A percentile compares a stretch with the other conserved stretches of the same genome.
phyloP scores from a whole-genome alignment of 2,113 vertebrate species.

The Stigmatopora nigra region DNA sequence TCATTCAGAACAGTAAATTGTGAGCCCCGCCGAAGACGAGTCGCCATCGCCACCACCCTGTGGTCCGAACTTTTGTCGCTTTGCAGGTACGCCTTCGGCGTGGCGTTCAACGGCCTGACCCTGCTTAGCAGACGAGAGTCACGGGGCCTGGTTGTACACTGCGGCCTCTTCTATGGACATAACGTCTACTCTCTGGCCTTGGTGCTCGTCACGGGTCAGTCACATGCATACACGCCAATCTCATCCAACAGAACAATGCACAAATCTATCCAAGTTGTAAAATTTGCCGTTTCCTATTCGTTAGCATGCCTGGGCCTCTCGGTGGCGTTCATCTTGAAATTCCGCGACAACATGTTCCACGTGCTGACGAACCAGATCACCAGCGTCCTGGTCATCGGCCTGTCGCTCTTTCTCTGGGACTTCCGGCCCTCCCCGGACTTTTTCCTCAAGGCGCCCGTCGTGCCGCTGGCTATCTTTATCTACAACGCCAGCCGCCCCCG shows the following conservation, averaged over 20 bases:
- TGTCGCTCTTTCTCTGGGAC: constrained; percentile 86
- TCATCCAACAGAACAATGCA: no score
- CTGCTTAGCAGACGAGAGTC: constrained; percentile 72
- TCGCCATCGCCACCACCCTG: accelerated
- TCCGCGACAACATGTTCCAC: constrained; percentile 98
- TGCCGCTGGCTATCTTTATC: constrained; percentile 92
- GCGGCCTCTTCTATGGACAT: constrained; percentile 91
- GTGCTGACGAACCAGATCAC: constrained; percentile 91
- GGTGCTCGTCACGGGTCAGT: constrained; percentile 80
- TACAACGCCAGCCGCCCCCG: constrained; percentile 79
- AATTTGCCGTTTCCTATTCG: not conserved
- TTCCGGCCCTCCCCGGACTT: constrained; percentile 89
- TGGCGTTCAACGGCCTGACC: constrained; percentile 85
- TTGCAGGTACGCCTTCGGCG: constrained; percentile 74
- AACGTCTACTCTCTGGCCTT: constrained; percentile 82
- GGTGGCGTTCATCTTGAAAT: constrained; percentile 96
- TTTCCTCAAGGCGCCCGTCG: constrained; percentile 88
- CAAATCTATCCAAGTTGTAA: no score
- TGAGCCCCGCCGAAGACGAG: constrained; percentile 49
- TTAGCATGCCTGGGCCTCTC: constrained; percentile 84
- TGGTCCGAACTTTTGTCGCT: not conserved
- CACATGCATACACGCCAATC: not conserved
- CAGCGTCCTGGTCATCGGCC: constrained; percentile 83
- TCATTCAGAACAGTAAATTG: constrained; percentile 91
- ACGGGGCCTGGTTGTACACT: constrained; percentile 74